Percentiles rank a stretch among this genome's conserved stretches.
These are phyloP conservation scores for Amaurobius ferox DNA, from an alignment of 2,888 invertebrate species.

Conservation along the genomic window DNA sequence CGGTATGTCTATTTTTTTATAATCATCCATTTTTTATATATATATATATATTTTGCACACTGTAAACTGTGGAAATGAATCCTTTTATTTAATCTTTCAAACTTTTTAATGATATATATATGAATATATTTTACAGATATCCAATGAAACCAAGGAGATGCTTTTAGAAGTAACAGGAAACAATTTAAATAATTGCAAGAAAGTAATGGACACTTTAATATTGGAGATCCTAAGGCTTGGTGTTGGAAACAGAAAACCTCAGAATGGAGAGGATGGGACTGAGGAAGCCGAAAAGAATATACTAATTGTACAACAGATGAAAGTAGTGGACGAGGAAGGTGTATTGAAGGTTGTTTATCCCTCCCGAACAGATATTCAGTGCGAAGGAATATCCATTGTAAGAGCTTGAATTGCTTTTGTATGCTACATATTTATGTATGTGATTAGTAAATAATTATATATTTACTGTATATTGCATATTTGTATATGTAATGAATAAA, in stretches of 20 bases:
- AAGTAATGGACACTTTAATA: constrained; percentile 84
- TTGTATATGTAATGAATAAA: no score
- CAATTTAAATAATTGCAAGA: constrained; percentile 82
- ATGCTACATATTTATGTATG: not conserved
- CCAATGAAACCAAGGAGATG: constrained; percentile 82
- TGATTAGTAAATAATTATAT: not conserved
- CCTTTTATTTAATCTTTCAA: no score
- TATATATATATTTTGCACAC: no score
- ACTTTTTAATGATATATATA: no score
- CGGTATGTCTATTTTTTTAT: no score
- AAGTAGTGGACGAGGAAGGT: constrained; percentile 84
- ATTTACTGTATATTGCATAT: no score
- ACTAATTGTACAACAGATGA: constrained; percentile 83
- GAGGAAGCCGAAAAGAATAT: constrained; percentile 69
- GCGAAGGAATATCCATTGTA: constrained; percentile 77
- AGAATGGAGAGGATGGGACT: constrained; percentile 76
- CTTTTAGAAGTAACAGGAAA: constrained; percentile 87
- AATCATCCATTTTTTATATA: no score
- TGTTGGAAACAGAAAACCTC: constrained; percentile 77
- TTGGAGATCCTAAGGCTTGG: constrained; percentile 82
- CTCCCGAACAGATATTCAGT: constrained; percentile 84
- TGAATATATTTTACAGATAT: constrained; percentile 85
- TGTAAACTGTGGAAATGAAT: no score
- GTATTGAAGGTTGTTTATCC: constrained; percentile 88
- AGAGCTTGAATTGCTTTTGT: constrained; percentile 15